Evolutionary conservation across 2,113 vertebrate genomes (phyloP).

Genomic region (Regulus satrapa): DNA sequence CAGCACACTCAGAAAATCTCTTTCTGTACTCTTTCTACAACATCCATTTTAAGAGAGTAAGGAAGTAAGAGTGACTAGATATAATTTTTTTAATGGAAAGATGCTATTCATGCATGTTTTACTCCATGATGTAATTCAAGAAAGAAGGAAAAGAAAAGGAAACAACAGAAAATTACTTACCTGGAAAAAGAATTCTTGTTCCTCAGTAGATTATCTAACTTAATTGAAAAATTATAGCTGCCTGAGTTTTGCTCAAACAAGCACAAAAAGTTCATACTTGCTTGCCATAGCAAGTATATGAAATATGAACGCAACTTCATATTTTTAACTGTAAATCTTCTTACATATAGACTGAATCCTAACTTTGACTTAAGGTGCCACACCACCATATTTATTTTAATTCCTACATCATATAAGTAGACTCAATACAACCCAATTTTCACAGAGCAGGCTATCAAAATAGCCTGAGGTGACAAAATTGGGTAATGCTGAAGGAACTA

Average conservation of each 20-base stretch:
- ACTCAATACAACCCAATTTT: neutral
- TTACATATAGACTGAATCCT: neutral
- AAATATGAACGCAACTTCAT: accelerated
- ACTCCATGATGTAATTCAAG: neutral
- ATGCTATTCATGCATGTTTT: neutral
- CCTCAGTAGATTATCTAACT: neutral
- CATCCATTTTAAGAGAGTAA: neutral
- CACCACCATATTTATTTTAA: neutral
- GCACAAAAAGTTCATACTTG: neutral
- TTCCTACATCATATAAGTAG: neutral
- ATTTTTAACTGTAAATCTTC: neutral
- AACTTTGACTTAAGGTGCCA: neutral
- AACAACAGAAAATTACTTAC: neutral
- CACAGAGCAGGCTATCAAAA: neutral
- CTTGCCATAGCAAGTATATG: too few species aligned
- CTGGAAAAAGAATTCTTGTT: neutral
- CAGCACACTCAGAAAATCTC: neutral
- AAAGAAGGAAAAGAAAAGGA: neutral
- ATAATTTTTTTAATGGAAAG: neutral
- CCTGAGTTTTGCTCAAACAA: neutral
- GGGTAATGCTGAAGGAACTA: neutral
- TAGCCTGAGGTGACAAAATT: neutral
- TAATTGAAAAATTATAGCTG: neutral
- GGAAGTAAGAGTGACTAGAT: neutral
- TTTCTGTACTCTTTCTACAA: neutral